Evolutionary conservation across 2,888 invertebrate genomes (phyloP), one percentile per base, ranked within the genome.

Genomic region (Chydorus sphaericus): DNA sequence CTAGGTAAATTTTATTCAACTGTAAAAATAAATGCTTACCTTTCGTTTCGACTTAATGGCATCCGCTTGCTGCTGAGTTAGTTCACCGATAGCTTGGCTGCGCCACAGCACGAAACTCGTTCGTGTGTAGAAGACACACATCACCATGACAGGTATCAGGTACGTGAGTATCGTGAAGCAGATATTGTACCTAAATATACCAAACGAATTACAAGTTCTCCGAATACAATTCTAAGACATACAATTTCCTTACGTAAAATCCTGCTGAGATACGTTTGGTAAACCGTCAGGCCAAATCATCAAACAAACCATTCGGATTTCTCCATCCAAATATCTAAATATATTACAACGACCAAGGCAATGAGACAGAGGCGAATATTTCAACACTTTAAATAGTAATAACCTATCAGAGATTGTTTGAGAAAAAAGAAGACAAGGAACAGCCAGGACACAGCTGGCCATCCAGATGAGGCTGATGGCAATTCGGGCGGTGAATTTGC

Each of bases 41-140:
- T 85, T 86, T 67, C 85, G 74, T 70, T 92, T 92, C 0, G 88
- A 86, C 63, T 80, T 78, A 69, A 90, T 85, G 0, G 86, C 81
- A 65, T 89, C 87, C 49, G 80, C 76, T 68, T 91, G 90, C 29
- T 86, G 75, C 63, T 88, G 84, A 0, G 88, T 88, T 53, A 84
- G 77, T 68, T 91, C 91, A 0, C 91, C 91, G 50, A 91, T 91
- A 0, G 86, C 83, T 55, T 82, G 73, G 10, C 87, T 85, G 2
- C 89, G 88, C 90, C 89, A 88, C 1, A 89, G 73, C 54, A 87
- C 86, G 54, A 77, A 75, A 0, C 88, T 88, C 81, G 92, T 90
- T 0, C 82, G 75, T 0, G 83, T 78, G 68, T 92, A 92, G 67
- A 88, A 88, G 60, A 83, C 77, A 0, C 82, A 78, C 83, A 90